Base-by-base conservation (phyloP, 1,140 invertebrate genomes). In the Pseudomyrmex sp. region DNA sequence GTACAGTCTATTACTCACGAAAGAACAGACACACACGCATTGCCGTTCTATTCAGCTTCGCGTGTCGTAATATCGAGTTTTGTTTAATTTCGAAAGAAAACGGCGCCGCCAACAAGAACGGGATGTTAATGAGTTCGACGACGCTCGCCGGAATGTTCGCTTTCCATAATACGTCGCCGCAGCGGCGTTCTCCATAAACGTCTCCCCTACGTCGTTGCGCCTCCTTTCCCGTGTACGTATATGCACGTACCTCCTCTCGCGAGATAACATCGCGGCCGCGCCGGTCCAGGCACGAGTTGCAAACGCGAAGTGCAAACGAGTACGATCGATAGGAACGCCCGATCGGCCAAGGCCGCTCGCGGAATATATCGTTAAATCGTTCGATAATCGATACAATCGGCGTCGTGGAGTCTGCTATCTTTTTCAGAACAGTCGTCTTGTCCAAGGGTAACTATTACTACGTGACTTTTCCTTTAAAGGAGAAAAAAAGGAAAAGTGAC, bases 131-230 rank as follows among this genome's bases (percentile, higher is more conserved):
- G 84, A 80, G 79, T 65, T 82, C 80, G 82, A 83, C 89, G 89
- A 82, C 85, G 86, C 85, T 89, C 75, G 7, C 66, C 84, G 88
- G 90, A 91, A 91, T 91, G 85, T 83, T 90, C 89, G 88, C 88
- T 92, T 91, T 92, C 90, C 85, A 85, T 76, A 72, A 88, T 69
- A 80, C 77, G 56, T 77, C 83, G 73, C 61, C 66, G 83, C 77
- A 23, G 65, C 76, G 65, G 63, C 73, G 85, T 88, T 88, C 84
- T 77, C 83, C 76, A 68, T 82, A 75, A 75, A 62, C 87, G 76
- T 75, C 59, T 13, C 23, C 26, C 76, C 20, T 35, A 13, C 61
- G 23, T 18, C 23, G 26, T 10, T n/a, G 23, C 35, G 61, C 5
- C 18, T 52, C 69, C 59, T 59, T 70, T 66, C 56, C 13, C 62